Percentiles rank a stretch among this genome's conserved stretches.
Evolutionary conservation across 2,797 vertebrate species (phyloP).

Genomic region (Mormyrus hasselquistii): DNA sequence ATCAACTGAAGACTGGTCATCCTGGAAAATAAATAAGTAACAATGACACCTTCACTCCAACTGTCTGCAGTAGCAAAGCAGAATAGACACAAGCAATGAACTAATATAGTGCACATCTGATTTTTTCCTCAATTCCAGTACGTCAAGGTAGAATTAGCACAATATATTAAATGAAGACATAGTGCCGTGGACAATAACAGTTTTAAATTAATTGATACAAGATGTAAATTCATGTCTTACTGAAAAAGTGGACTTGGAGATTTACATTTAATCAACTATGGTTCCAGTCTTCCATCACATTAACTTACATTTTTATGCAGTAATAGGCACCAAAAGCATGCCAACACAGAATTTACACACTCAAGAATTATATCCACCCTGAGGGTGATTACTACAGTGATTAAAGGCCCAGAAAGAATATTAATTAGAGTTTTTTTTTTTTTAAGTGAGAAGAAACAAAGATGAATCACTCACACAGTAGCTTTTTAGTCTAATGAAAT

Average conservation of each 20-base stretch:
- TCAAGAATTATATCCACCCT: not conserved
- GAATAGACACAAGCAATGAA: not conserved
- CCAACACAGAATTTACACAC: not conserved
- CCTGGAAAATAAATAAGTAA: constrained; percentile 43
- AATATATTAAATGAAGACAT: not conserved
- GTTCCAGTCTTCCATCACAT: not conserved
- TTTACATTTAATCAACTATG: not conserved
- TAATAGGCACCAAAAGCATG: not conserved
- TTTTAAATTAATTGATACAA: not conserved
- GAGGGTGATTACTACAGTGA: not conserved
- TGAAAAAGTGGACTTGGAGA: not conserved
- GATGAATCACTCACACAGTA: constrained; percentile 62
- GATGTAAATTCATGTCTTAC: not conserved
- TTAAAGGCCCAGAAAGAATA: not conserved
- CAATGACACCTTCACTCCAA: not conserved
- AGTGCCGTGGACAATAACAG: not conserved
- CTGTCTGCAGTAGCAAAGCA: not conserved
- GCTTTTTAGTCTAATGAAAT: constrained; percentile 81
- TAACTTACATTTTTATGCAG: not conserved
- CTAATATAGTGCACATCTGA: not conserved
- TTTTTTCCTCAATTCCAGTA: not conserved
- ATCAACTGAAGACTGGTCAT: constrained; percentile 62
- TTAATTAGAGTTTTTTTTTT: constrained; percentile 18
- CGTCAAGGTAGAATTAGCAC: not conserved
- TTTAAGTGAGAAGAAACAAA: constrained; percentile 17